These are phyloP conservation scores for Eupelmus urozonus DNA, from an alignment of 2,888 invertebrate species.

Conservation along the genomic window DNA sequence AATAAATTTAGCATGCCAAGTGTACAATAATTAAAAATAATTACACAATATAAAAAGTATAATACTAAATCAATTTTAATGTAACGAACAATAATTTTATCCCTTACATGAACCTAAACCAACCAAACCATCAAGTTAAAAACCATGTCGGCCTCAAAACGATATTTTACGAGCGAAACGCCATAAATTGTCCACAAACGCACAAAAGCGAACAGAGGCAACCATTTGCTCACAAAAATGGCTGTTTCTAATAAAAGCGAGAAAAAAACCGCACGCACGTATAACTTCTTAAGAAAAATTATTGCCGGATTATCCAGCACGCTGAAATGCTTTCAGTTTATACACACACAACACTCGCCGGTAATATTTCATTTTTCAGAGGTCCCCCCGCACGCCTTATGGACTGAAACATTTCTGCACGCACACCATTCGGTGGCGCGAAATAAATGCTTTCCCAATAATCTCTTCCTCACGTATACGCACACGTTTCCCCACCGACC, in stretches of 20 bases:
- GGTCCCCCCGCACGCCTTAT: background rate
- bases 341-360: constrained; percentile 13
- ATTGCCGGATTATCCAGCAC: constrained; percentile 52
- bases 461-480: constrained; percentile 55
- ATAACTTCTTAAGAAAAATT: constrained; percentile 40
- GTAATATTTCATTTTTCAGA: constrained; percentile 52
- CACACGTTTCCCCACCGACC: background rate
- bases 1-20: too few relatives aligned
- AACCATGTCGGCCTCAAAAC: too few relatives aligned
- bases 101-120: too few relatives aligned
- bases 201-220: constrained; percentile 3
- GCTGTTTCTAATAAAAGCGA: constrained; percentile 37
- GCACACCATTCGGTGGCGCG: constrained; percentile 49
- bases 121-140: too few relatives aligned
- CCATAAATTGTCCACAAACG: constrained; percentile 24
- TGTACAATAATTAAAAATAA: too few relatives aligned
- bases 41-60: too few relatives aligned
- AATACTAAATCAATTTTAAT: too few relatives aligned
- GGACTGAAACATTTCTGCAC: constrained; percentile 49
- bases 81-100: too few relatives aligned
- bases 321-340: constrained; percentile 48
- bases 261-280: background rate
- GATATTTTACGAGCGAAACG: background rate
- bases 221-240: constrained; percentile 35
- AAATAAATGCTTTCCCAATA: constrained; percentile 64